Percentiles rank a stretch among this genome's conserved stretches.
phyloP scores from a whole-genome alignment of 2,797 vertebrate genomes.

The Phyllotis vaccarum region DNA sequence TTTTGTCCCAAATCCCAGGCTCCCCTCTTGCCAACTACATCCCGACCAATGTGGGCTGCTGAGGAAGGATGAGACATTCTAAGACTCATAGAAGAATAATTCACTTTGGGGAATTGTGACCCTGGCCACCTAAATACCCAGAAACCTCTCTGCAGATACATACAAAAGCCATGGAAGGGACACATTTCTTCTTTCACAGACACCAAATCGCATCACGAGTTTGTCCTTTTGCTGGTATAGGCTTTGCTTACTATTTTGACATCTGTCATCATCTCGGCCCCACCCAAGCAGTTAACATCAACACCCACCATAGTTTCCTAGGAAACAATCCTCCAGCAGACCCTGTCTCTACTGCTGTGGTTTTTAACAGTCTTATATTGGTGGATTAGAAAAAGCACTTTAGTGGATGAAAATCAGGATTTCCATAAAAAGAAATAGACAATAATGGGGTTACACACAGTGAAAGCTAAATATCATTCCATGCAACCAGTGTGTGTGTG shows the following conservation, averaged over 20 bases:
- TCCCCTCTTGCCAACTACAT: background rate
- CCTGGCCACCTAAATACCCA: background rate
- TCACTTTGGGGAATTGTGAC: background rate
- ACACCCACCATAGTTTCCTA: background rate
- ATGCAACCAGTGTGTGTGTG: background rate
- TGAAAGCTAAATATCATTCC: background rate
- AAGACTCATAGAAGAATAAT: background rate
- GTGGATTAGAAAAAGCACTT: background rate
- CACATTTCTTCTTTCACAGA: background rate
- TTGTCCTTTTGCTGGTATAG: background rate
- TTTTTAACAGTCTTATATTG: background rate
- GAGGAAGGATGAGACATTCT: background rate
- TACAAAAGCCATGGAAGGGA: background rate
- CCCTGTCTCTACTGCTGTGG: background rate
- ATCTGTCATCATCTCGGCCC: background rate
- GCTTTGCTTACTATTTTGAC: background rate
- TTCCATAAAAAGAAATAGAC: slow-evolving; percentile 31
- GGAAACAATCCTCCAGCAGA: background rate
- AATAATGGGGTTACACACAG: background rate
- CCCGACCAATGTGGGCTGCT: background rate
- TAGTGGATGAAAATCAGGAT: background rate
- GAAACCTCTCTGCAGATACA: background rate
- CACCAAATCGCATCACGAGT: background rate
- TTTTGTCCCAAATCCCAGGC: background rate
- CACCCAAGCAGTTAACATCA: background rate